Conservation (phyloP, 1,140 invertebrate genomes). For the Micrasema longulum region DNA sequence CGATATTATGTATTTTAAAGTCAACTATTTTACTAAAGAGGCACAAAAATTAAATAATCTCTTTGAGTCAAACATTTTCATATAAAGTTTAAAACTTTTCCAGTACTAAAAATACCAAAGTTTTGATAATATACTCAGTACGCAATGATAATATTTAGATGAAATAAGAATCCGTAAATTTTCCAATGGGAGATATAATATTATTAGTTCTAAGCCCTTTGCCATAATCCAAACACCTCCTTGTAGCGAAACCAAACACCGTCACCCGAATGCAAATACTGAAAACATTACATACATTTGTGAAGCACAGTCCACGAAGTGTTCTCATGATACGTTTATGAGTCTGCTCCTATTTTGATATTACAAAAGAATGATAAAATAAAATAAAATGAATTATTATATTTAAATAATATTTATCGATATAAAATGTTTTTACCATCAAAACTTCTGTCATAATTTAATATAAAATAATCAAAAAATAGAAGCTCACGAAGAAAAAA, state of each 20-base stretch:
- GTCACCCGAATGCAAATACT: constrained; percentile 51
- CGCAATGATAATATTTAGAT: too few species aligned
- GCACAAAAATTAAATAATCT: too few species aligned
- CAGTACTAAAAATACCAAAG: too few species aligned
- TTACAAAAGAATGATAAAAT: constrained; percentile 39
- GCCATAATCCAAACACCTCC: constrained; percentile 44
- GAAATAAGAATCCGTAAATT: too few species aligned
- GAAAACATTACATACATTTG: constrained; percentile 54
- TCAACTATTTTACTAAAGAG: too few species aligned
- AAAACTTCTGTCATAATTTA: too few species aligned
- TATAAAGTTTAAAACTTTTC: too few species aligned
- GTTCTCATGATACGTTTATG: constrained; percentile 48
- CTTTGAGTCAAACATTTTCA: too few species aligned
- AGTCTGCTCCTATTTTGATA: constrained; percentile 51
- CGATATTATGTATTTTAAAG: too few species aligned
- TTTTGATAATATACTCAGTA: too few species aligned
- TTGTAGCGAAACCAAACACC: constrained; percentile 49
- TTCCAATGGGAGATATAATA: background rate
- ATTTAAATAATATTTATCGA: background rate
- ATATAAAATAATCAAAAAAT: constrained; percentile 7
- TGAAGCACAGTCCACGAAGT: constrained; percentile 53
- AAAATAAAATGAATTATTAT: constrained; percentile 22
- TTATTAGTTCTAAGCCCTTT: constrained; percentile 45
- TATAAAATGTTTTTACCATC: too few species aligned
- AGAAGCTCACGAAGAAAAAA: constrained; percentile 21